These are phyloP conservation scores for Cetonia aurata DNA, from an alignment of 2,888 invertebrate species.

Conservation along the genomic window DNA sequence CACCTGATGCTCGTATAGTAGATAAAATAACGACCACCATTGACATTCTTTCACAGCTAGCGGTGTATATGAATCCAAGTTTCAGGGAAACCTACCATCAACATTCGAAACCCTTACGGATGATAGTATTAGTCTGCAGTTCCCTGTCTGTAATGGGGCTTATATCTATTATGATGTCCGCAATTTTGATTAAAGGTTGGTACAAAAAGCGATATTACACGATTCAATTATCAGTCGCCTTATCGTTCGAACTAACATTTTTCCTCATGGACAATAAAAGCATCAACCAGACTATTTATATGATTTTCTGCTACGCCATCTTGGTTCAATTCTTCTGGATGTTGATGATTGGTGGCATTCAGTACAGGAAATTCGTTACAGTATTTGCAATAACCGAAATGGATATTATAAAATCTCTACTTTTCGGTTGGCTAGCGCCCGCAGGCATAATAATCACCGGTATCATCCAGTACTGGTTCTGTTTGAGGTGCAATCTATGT, in stretches of 20 bases:
- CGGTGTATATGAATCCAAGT: background rate
- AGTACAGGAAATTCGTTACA: constrained; percentile 40
- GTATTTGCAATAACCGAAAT: constrained; percentile 18
- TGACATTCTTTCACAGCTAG: constrained; percentile 4
- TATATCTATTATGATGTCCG: constrained; percentile 4
- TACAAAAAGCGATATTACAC: constrained; percentile 24
- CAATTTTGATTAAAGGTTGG: constrained; percentile 14
- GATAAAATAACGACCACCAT: constrained; percentile 1
- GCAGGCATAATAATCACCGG: background rate
- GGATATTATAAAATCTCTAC: constrained; percentile 14
- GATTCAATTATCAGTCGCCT: constrained; percentile 17
- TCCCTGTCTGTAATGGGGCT: constrained; percentile 14
- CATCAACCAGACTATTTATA: constrained; percentile 11
- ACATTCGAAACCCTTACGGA: background rate
- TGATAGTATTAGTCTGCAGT: background rate
- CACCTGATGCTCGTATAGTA: background rate
- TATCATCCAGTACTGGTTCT: constrained; percentile 13
- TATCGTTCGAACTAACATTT: constrained; percentile 5
- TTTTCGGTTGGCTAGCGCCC: constrained; percentile 35
- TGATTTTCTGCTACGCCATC: constrained; percentile 27
- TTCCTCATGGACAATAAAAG: background rate
- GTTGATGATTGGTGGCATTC: constrained; percentile 32
- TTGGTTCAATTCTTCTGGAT: constrained; percentile 43
- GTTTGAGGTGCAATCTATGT: constrained; percentile 24
- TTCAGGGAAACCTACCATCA: background rate